phyloP scores from a whole-genome alignment of 2,797 vertebrate species.

The Onychomys arenicola region DNA sequence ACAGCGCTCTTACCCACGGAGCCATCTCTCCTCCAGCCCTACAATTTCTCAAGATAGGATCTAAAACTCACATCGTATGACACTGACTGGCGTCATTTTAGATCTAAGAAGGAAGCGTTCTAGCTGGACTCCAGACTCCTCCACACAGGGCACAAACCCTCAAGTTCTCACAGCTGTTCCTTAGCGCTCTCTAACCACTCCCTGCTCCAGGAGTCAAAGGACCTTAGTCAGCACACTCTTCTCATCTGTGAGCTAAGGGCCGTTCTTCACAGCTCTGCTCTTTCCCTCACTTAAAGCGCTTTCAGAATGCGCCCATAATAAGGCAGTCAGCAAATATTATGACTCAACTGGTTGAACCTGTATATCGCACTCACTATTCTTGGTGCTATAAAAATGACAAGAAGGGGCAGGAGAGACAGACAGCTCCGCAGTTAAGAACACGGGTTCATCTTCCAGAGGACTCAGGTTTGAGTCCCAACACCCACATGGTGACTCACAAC shows the following conservation, averaged over 20 bases:
- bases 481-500: not conserved
- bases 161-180: not conserved
- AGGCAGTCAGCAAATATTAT: not conserved
- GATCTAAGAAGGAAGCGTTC: not conserved
- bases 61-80: slow-evolving; percentile 16
- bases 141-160: not conserved
- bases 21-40: not conserved
- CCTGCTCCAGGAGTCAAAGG: slow-evolving; percentile 15
- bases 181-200: not conserved
- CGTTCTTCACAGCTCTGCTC: not conserved
- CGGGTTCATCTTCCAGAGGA: not conserved
- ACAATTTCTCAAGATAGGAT: not conserved
- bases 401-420: not conserved
- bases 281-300: not conserved
- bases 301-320: slow-evolving; percentile 11
- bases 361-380: not conserved
- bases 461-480: not conserved
- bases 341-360: not conserved
- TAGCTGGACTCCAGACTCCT: not conserved
- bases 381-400: not conserved
- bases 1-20: not conserved
- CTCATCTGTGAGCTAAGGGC: not conserved
- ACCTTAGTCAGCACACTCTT: not conserved
- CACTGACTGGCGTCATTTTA: not conserved
- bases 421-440: not conserved